Evolutionary conservation across 2,888 invertebrate species (phyloP).

Genomic region (Drosophila histrio): DNA sequence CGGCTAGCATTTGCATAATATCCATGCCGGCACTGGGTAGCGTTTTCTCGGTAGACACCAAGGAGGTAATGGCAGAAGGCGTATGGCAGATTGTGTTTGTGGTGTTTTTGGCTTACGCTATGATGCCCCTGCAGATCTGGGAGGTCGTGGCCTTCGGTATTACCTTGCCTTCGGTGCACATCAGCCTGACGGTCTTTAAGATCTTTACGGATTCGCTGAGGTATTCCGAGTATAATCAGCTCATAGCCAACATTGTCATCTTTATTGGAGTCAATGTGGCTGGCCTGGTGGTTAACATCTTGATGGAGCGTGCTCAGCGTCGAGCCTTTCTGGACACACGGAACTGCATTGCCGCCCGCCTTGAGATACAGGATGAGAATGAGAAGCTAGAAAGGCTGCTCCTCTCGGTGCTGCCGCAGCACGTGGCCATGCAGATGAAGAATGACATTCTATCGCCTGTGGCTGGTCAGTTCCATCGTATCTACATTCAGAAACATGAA

Average conservation of each 20-base stretch:
- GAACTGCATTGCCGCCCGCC: slow-evolving; percentile 95
- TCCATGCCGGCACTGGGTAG: slow-evolving; percentile 87
- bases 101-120: slow-evolving; percentile 93
- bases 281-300: slow-evolving; percentile 93
- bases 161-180: slow-evolving; percentile 90
- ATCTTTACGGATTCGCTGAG: slow-evolving; percentile 84
- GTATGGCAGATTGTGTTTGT: slow-evolving; percentile 95
- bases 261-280: slow-evolving; percentile 93
- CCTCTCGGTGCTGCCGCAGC: slow-evolving; percentile 94
- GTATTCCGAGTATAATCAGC: slow-evolving; percentile 92
- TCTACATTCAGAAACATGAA: slow-evolving; percentile 96
- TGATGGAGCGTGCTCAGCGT: slow-evolving; percentile 94
- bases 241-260: slow-evolving; percentile 92
- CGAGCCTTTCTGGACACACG: slow-evolving; percentile 95
- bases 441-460: slow-evolving; percentile 95
- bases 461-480: slow-evolving; percentile 96
- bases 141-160: slow-evolving; percentile 92
- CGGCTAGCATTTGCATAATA: slow-evolving; percentile 87
- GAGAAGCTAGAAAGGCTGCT: slow-evolving; percentile 95
- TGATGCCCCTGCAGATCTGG: slow-evolving; percentile 93
- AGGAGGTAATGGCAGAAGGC: slow-evolving; percentile 88
- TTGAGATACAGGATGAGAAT: slow-evolving; percentile 97
- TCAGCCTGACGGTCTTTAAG: slow-evolving; percentile 87
- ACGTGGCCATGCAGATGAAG: slow-evolving; percentile 97
- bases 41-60: slow-evolving; percentile 84